Conservation (phyloP, 2,888 invertebrate species). For the Heliconius hortense region DNA sequence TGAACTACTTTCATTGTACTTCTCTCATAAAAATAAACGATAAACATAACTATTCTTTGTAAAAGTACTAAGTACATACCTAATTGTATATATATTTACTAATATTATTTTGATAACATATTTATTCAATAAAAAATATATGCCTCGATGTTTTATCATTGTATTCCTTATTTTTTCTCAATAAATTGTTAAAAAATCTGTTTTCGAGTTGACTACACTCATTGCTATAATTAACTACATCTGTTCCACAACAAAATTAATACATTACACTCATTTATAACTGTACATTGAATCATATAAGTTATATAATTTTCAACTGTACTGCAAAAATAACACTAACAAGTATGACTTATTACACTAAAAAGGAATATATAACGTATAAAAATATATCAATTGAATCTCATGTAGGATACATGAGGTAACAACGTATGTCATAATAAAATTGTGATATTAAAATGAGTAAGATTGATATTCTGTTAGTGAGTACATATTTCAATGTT, state of each 20-base stretch:
- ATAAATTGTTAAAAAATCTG: constrained; percentile 8
- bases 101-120: constrained; percentile 25
- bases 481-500: neutral
- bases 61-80: constrained; percentile 32
- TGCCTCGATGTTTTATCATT: constrained; percentile 22
- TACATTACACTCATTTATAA: constrained; percentile 11
- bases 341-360: neutral
- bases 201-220: constrained; percentile 12
- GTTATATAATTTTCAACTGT: no score
- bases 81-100: constrained; percentile 18
- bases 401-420: neutral
- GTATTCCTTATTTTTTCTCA: constrained; percentile 9
- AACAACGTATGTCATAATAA: neutral
- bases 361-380: neutral
- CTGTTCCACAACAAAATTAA: constrained; percentile 17
- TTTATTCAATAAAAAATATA: constrained; percentile 22
- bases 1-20: constrained; percentile 36
- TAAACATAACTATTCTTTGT: constrained; percentile 31
- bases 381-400: neutral
- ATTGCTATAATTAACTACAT: constrained; percentile 11
- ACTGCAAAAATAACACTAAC: no score
- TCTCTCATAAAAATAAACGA: constrained; percentile 24
- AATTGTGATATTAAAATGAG: neutral
- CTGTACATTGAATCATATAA: constrained; percentile 8
- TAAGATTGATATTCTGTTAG: no score